Evolutionary conservation across 2,113 vertebrate genomes (phyloP), one percentile per base, ranked within the genome.

Genomic region (Scomber scombrus): DNA sequence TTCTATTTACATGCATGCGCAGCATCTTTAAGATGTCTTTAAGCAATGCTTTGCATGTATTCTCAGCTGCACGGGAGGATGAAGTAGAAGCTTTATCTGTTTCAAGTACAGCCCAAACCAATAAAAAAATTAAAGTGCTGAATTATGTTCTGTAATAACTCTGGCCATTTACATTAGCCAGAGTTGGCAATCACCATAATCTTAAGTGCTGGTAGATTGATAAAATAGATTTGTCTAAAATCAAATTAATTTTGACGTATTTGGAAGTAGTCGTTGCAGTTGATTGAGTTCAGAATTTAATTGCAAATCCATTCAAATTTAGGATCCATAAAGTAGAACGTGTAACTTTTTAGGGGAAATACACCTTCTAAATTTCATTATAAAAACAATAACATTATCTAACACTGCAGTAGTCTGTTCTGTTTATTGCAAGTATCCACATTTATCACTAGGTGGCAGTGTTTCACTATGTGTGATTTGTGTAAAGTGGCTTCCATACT

Each of bases 391-490:
- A 52, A 15, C 7, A 71, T 81, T 56, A 75, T 75, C 56, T 76
- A 77, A 72, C 54, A 67, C 47, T 47, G 52, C 66, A 67, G 68
- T 26, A 50, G 43, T 71, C 8, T 54, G 63, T 50, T 68, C 34
- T 40, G 34, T 55, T 52, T 15, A 62, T 21, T 75, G 84, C 60
- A 77, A 34, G 12, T 52, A 31, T 43, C 13, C 11, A 21, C 13
- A 18, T 7, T 1, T 10, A 46, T 51, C 93, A 78, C 86, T 90
- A 91, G 90, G 52, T 89, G 91, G 84, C 91, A 90, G 71, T 90
- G 71, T 91, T 90, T 85, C 52, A 61, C 78, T 66, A 12, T 65
- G 14, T 65, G 51, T 55, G 45, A 52, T 40, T 9, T 43, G 5
- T 75, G 1, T 23, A 15, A 0, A 9, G 61, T 11, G 13, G 9